Evolutionary conservation across 2,113 vertebrate species (phyloP).

Genomic region (Spea bombifrons): DNA sequence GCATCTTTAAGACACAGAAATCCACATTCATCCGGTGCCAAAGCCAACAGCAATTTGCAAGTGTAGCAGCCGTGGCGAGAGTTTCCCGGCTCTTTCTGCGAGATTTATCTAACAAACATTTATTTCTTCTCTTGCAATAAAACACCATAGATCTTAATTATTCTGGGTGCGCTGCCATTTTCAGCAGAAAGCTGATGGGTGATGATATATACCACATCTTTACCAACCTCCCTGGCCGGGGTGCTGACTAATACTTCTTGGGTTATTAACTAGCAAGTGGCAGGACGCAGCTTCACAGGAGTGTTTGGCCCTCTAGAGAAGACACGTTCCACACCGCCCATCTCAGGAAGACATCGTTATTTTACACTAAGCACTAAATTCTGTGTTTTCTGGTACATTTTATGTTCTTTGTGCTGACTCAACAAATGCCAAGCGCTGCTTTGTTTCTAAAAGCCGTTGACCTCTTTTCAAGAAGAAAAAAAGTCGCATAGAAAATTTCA

Average conservation of each 20-base stretch:
- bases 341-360: conserved; percentile 1
- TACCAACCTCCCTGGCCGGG: conserved; percentile 5
- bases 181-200: conserved; percentile 26
- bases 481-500: background rate
- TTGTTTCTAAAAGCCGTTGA: background rate
- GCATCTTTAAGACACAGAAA: background rate
- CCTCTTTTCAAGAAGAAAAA: background rate
- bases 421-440: background rate
- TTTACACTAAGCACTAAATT: conserved; percentile 1
- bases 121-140: conserved; percentile 40
- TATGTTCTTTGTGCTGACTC: conserved; percentile 13
- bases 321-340: background rate
- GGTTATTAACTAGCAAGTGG: conserved; percentile 7
- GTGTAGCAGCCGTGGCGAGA: conserved; percentile 13
- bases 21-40: conserved; percentile 25
- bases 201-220: conserved; percentile 32
- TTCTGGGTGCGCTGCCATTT: conserved; percentile 20
- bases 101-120: conserved; percentile 39
- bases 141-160: conserved; percentile 43
- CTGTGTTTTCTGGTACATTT: conserved; percentile 1
- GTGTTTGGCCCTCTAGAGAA: conserved; percentile 8
- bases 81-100: conserved; percentile 7
- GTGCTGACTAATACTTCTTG: conserved; percentile 30
- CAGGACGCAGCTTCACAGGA: conserved; percentile 20
- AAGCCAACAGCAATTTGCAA: conserved; percentile 42